Evolutionary conservation across 1,140 invertebrate species (phyloP), one percentile per base, ranked within the genome.

Genomic region (Phymastichus coffea): DNA sequence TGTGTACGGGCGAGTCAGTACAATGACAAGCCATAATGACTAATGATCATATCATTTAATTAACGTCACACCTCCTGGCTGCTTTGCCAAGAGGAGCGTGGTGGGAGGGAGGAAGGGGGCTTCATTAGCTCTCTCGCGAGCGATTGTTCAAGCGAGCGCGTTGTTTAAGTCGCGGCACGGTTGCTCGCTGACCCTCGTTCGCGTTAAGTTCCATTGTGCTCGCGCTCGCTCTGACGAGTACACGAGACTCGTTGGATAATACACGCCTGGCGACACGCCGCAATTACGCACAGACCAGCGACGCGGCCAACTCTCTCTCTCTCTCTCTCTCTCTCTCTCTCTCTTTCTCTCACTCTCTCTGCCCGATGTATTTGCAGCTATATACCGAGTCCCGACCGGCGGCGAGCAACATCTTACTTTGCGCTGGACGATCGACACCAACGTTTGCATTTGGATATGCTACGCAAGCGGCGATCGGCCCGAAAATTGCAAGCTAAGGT

Each of bases 41-140:
- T 77, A 80, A 80, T 80, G 77, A 80, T 79, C 67, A 72, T 80
- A 80, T 78, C 76, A 78, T 78, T 80, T 79, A 78, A 80, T 80
- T 79, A 80, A 79, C 76, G 78, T 76, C 74, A 67, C 71, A 71
- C 71, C 70, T 73, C 75, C 70, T 72, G 72, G 69, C 67, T n/a
- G n/a, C n/a, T n/a, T n/a, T n/a, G n/a, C n/a, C n/a, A n/a, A n/a
- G n/a, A n/a, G n/a, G n/a, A n/a, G n/a, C n/a, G n/a, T n/a, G n/a
- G n/a, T n/a, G n/a, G n/a, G n/a, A n/a, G n/a, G n/a, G n/a, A n/a
- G 28, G 28, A 33, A 12, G 12, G 67, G 67, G 66, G 73, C 72
- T 77, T 74, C 76, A 75, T 78, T 77, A 77, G 75, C 71, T 71
- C 57, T 65, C 67, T 69, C 66, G 49, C 64, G 63, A 63, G 61